Conservation (phyloP, 2,113 vertebrate species). For the Tringa solitaria region DNA sequence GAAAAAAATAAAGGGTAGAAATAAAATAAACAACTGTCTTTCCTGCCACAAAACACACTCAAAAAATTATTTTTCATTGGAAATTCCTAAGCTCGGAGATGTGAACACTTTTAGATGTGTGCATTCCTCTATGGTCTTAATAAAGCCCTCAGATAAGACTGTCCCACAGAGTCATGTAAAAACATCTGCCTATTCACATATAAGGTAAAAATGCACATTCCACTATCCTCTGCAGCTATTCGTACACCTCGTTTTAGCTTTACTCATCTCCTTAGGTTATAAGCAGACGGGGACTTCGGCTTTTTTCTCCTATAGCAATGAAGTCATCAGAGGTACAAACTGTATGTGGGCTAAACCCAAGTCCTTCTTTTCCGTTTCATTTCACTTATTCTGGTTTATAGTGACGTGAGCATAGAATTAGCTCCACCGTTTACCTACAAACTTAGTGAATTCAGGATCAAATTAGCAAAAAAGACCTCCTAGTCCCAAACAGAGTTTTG, state of each 20-base stretch:
- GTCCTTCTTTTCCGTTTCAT: not conserved
- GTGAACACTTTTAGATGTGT: fast-evolving
- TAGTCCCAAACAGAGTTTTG: not conserved
- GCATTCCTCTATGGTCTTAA: not conserved
- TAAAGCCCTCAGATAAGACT: not conserved
- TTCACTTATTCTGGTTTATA: not conserved
- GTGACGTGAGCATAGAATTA: not conserved
- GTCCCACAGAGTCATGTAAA: not conserved
- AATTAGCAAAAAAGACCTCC: not conserved
- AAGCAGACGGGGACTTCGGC: not conserved
- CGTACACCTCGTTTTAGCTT: not conserved
- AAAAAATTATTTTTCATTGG: not conserved
- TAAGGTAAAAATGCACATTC: not conserved
- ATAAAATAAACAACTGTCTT: not conserved
- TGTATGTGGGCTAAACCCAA: not conserved
- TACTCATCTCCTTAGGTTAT: not conserved
- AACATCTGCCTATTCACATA: not conserved
- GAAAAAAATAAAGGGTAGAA: not conserved
- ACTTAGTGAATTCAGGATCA: not conserved
- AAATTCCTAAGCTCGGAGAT: not conserved
- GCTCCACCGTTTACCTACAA: not conserved
- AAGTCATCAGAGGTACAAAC: not conserved
- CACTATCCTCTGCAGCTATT: not conserved
- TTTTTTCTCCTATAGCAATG: not conserved
- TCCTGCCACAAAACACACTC: not conserved